Percentiles rank a stretch among this genome's conserved stretches.
Conservation (phyloP, 2,888 invertebrate genomes). For the Cotesia congregata region DNA sequence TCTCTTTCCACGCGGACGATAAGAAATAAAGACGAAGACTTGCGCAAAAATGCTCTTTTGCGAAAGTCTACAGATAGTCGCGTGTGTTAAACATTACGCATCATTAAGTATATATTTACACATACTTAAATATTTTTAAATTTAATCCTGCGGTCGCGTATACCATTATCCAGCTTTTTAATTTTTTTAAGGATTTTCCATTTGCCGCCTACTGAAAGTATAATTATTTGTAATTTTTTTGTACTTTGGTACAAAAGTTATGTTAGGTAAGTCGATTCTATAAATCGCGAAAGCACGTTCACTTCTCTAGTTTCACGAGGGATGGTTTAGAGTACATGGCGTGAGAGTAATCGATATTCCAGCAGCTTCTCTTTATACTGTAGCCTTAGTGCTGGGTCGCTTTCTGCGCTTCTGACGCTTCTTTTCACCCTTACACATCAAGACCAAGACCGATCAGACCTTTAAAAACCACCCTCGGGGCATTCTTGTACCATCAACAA, state of each 20-base stretch:
- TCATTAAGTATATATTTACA: conserved; percentile 27
- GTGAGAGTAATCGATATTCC: conserved; percentile 38
- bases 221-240: not conserved
- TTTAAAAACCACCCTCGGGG: conserved; percentile 7
- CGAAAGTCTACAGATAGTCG: conserved; percentile 39
- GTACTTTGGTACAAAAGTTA: conserved; percentile 2
- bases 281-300: conserved; percentile 25
- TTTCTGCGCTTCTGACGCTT: conserved; percentile 33
- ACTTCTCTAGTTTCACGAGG: conserved; percentile 29
- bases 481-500: conserved; percentile 6
- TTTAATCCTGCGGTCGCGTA: not conserved
- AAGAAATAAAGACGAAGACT: conserved; percentile 40
- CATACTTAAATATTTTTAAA: not conserved
- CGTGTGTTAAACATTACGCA: conserved; percentile 41
- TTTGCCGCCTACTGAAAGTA: not conserved
- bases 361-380: conserved; percentile 25
- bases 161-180: not conserved
- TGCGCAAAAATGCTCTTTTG: conserved; percentile 35
- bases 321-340: conserved; percentile 19
- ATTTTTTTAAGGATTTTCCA: not conserved
- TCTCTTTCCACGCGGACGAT: conserved; percentile 38
- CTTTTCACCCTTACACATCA: conserved; percentile 23
- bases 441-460: conserved; percentile 19
- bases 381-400: conserved; percentile 28
- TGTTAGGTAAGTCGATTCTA: conserved; percentile 22